Evolutionary conservation across 2,888 invertebrate genomes (phyloP).

Genomic region (Myopa testacea): DNA sequence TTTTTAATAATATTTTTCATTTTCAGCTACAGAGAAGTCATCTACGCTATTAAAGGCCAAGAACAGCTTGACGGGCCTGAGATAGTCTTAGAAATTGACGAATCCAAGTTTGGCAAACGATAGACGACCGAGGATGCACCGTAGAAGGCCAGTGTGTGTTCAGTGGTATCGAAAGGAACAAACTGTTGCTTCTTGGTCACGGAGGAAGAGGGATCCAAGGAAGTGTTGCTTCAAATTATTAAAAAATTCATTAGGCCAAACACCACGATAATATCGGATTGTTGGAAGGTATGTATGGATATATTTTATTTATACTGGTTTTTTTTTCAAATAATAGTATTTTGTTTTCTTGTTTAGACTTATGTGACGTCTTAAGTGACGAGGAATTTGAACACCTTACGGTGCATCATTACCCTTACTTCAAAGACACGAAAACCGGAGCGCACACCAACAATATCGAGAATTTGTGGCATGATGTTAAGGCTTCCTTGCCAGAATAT

Average conservation of each 20-base stretch:
- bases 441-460: conserved; percentile 26
- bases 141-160: neutral
- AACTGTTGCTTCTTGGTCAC: neutral
- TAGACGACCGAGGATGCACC: neutral
- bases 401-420: neutral
- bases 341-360: neutral
- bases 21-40: too few species aligned
- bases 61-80: neutral
- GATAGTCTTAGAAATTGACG: neutral
- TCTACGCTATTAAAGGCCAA: too few species aligned
- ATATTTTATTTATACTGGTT: conserved; percentile 8
- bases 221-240: neutral
- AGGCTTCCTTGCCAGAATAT: conserved; percentile 5
- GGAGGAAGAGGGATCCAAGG: conserved; percentile 1
- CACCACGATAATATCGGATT: conserved; percentile 15
- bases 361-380: neutral
- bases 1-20: neutral
- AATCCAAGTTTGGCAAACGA: neutral
- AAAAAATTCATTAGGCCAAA: neutral
- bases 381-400: neutral
- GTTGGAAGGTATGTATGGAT: conserved; percentile 12
- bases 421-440: neutral
- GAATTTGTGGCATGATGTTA: conserved; percentile 8
- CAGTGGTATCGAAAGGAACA: neutral
- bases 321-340: too few species aligned